Conservation (phyloP, 2,113 vertebrate species). For the Forbesichthys agassizii region DNA sequence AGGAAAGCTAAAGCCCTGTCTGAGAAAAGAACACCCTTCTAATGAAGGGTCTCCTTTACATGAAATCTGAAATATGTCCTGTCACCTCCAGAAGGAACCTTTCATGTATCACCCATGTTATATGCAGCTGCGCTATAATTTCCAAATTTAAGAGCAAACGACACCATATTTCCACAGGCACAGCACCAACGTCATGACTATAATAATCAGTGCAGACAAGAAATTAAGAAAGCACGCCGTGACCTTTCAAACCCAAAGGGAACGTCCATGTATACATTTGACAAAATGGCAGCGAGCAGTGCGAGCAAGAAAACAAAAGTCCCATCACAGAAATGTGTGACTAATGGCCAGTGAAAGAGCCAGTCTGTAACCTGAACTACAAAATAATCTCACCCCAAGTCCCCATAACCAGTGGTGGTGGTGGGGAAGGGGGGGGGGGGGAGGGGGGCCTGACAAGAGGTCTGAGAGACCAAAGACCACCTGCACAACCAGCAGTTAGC, state of each 20-base stretch:
- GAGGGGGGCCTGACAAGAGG: conserved; percentile 55
- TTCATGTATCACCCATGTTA: conserved; percentile 45
- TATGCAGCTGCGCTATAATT: conserved; percentile 20
- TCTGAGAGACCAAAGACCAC: conserved; percentile 52
- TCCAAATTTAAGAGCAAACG: conserved; percentile 39
- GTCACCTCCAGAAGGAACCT: conserved; percentile 27
- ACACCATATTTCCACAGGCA: conserved; percentile 44
- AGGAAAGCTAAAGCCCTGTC: conserved; percentile 45
- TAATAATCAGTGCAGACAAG: conserved; percentile 62
- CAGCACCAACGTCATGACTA: conserved; percentile 36
- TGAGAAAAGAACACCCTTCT: conserved; percentile 40
- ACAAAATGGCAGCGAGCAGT: conserved; percentile 47
- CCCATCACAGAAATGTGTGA: conserved; percentile 65
- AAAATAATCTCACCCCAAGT: conserved; percentile 61
- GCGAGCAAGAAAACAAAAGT: conserved; percentile 32
- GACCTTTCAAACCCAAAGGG: conserved; percentile 53
- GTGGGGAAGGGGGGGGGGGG: conserved; percentile 39
- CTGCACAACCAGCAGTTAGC: conserved; percentile 62
- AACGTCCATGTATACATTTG: conserved; percentile 55
- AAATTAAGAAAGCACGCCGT: conserved; percentile 61
- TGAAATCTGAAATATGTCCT: conserved; percentile 45
- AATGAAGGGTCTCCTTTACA: conserved; percentile 34
- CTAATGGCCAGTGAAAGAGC: conserved; percentile 63
- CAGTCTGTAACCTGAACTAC: conserved; percentile 61
- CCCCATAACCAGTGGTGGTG: conserved; percentile 50